These are phyloP conservation scores for Gortyna flavago DNA, from an alignment of 2,888 invertebrate genomes.

Conservation along the genomic window DNA sequence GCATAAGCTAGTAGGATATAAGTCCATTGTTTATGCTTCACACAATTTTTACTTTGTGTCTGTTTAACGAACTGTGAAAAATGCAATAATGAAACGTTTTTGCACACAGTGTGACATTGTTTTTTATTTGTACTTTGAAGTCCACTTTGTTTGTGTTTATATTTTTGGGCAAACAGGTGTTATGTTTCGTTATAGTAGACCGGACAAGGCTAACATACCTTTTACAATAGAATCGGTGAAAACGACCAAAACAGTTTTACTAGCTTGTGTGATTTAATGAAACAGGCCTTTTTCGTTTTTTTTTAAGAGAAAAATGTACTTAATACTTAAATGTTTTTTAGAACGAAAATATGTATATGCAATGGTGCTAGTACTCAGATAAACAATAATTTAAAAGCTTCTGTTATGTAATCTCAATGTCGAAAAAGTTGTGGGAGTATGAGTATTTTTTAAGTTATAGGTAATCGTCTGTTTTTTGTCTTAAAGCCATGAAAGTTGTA, in stretches of 20 bases:
- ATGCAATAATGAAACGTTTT: conserved; percentile 37
- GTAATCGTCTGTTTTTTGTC: conserved; percentile 1
- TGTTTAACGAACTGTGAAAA: conserved; percentile 32
- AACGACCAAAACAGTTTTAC: not conserved
- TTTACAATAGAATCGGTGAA: conserved; percentile 1
- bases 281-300: not conserved
- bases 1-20: conserved; percentile 1
- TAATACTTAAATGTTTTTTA: not conserved
- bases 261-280: not conserved
- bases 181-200: conserved; percentile 3
- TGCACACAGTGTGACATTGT: conserved; percentile 8
- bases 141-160: conserved; percentile 22
- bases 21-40: conserved; percentile 1
- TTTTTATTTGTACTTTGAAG: conserved; percentile 29
- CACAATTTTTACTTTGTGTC: conserved; percentile 20
- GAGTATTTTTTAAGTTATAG: not conserved
- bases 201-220: not conserved
- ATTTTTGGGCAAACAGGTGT: conserved; percentile 28
- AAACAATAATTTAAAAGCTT: not conserved
- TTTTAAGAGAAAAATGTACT: not conserved
- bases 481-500: conserved; percentile 28
- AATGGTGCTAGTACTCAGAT: not conserved
- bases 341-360: not conserved
- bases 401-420: not conserved
- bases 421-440: not conserved